Percentiles rank a stretch among this genome's conserved stretches.
These are phyloP conservation scores for Blennius ocellaris DNA, from an alignment of 2,113 vertebrate genomes.

Conservation along the genomic window DNA sequence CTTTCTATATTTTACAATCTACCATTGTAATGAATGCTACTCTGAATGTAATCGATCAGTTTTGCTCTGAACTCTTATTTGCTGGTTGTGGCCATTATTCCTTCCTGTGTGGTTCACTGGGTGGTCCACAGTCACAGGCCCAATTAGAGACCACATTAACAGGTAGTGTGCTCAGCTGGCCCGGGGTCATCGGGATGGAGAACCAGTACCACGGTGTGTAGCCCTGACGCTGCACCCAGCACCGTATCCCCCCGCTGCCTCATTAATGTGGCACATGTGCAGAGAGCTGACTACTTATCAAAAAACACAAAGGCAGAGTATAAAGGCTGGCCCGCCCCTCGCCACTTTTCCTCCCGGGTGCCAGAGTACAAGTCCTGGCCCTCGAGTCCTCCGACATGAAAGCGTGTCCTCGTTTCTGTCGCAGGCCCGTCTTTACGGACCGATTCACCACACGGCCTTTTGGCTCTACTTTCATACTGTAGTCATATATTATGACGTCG, in stretches of 20 bases:
- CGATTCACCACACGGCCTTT: conserved; percentile 5
- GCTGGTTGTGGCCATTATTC: conserved; percentile 39
- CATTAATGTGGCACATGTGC: conserved; percentile 81
- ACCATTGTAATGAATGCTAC: not conserved
- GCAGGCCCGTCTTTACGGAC: conserved; percentile 12
- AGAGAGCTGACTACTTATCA: conserved; percentile 52
- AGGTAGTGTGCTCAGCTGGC: conserved; percentile 87
- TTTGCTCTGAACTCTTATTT: conserved; percentile 22
- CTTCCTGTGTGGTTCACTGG: conserved; percentile 41
- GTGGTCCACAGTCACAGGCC: conserved; percentile 66
- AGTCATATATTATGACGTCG: conserved; percentile 7
- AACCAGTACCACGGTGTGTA: conserved; percentile 53
- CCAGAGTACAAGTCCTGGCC: conserved; percentile 10
- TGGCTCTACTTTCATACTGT: conserved; percentile 13
- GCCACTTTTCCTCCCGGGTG: conserved; percentile 6
- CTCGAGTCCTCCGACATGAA: conserved; percentile 27
- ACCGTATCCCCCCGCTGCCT: conserved; percentile 59
- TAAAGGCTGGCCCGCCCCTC: not conserved
- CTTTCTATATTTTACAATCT: no score
- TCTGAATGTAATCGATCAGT: not conserved
- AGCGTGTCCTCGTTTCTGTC: conserved; percentile 34
- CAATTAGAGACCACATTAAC: conserved; percentile 85
- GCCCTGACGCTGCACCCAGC: conserved; percentile 10
- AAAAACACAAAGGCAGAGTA: conserved; percentile 51
- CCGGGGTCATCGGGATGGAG: conserved; percentile 55